Base-by-base conservation (phyloP, 2,797 vertebrate species). In the Enteromius mattozi region DNA sequence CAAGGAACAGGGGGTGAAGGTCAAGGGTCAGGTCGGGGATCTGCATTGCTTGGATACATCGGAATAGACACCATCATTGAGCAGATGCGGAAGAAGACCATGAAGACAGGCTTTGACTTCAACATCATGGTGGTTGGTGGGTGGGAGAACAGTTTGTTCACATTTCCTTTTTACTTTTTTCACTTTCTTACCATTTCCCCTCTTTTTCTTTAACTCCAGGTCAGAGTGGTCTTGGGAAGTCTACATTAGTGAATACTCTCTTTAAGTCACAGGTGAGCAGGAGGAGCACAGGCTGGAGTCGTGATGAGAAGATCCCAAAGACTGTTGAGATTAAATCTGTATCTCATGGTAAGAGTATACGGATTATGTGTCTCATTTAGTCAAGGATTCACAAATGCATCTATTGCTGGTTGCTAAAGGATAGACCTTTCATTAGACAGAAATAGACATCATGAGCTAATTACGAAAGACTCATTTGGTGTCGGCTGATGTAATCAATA, bases 261-360 rank as follows among this genome's bases (percentile, higher is more conserved):
- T 99, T 99, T 93, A 99, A 99, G 93, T 99, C 98, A 83, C 98
- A 99, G 92, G 97, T 99, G 90, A 99, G 98, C 94, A 96, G 98
- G 89, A 98, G 95, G 92, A 97, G 94, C 71, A 96, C 96, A 4
- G 95, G 96, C 63, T 98, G 98, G 97, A 95, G 94, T 83, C 95
- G 97, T 0, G 98, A 99, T 83, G 98, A 99, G 88, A 99, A 99
- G 94, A 97, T 99, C 79, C 97, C 98, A 71, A 99, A 98, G 93
- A 99, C 98, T 0, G 96, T 99, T 84, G 98, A 99, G 92, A 98
- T 99, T 90, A 99, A 97, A 92, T 95, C 96, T 3, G 96, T 99
- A 1, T 97, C 97, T 68, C 98, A 99, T 0, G 97, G 98, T 99
- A 92, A 96, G 68, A 59, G 59, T 24, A 49, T 16, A 47, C 6